Evolutionary conservation across 1,140 invertebrate species (phyloP), one percentile per base, ranked within the genome.

Genomic region (Solen grandis): DNA sequence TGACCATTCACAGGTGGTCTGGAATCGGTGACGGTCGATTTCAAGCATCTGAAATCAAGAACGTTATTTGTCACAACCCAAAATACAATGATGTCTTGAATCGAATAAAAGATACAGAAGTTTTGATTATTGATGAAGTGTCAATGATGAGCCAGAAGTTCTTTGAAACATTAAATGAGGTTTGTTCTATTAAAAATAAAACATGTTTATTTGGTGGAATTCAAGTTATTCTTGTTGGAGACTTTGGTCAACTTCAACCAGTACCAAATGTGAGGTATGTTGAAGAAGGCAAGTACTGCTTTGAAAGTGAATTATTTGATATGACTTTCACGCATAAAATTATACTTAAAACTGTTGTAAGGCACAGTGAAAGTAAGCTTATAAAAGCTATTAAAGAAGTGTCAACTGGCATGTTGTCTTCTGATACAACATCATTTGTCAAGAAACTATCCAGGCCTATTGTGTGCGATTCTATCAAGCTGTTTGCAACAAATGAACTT

Each of bases 401-500:
- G n/a, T n/a, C n/a, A n/a, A n/a, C n/a, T n/a, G n/a, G n/a, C n/a
- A n/a, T n/a, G n/a, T n/a, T n/a, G n/a, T n/a, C n/a, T n/a, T n/a
- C n/a, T n/a, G n/a, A n/a, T n/a, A n/a, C n/a, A n/a, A n/a, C n/a
- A n/a, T n/a, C n/a, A n/a, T n/a, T n/a, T n/a, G n/a, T n/a, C n/a
- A n/a, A n/a, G n/a, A n/a, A n/a, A n/a, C n/a, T n/a, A n/a, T n/a
- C n/a, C n/a, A n/a, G n/a, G n/a, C n/a, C n/a, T n/a, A n/a, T n/a
- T n/a, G n/a, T n/a, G n/a, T n/a, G n/a, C n/a, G n/a, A n/a, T n/a
- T n/a, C n/a, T n/a, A n/a, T n/a, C n/a, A 75, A 0, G 52, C 59
- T 63, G 8, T 75, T 75, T 75, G 25, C 72, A 38, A 75, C 72
- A 16, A 75, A 75, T 62, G 36, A 75, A 13, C 13, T 62, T 0